Percentiles rank a stretch among this genome's conserved stretches.
Conservation (phyloP, 2,113 vertebrate genomes). For the Phaethornis superciliosus region DNA sequence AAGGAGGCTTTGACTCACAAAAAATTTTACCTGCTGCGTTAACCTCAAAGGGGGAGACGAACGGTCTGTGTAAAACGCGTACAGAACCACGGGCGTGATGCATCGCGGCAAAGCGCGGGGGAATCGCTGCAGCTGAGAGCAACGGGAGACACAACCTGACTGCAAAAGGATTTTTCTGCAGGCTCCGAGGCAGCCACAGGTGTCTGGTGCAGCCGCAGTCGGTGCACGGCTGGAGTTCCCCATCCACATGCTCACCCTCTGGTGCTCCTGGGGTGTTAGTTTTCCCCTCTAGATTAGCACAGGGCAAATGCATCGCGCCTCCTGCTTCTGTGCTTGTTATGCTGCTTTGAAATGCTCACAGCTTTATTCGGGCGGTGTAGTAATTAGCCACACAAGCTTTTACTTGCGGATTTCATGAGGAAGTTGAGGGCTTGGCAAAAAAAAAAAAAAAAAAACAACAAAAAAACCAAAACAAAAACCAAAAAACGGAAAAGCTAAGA, state of each 20-base stretch:
- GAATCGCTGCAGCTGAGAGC: not conserved
- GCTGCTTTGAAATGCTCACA: not conserved
- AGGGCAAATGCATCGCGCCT: accelerated
- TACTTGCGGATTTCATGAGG: not conserved
- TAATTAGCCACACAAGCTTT: not conserved
- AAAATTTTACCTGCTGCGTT: not conserved
- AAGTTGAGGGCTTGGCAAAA: not conserved
- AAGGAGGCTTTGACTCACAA: not conserved
- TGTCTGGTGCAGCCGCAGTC: not conserved
- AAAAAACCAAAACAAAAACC: no score
- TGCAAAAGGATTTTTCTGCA: not conserved
- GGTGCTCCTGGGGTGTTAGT: not conserved
- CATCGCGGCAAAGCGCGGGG: accelerated
- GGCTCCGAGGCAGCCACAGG: not conserved
- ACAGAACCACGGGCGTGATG: accelerated
- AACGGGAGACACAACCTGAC: not conserved
- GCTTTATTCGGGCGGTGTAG: not conserved
- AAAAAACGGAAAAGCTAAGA: not conserved
- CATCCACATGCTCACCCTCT: accelerated
- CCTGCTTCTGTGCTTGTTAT: not conserved
- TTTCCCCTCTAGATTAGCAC: not conserved
- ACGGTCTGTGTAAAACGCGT: not conserved
- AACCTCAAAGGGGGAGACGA: not conserved
- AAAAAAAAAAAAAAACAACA: no score
- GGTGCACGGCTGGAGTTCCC: accelerated